Evolutionary conservation across 2,113 vertebrate genomes (phyloP), one percentile per base, ranked within the genome.

Genomic region (Callospermophilus lateralis): DNA sequence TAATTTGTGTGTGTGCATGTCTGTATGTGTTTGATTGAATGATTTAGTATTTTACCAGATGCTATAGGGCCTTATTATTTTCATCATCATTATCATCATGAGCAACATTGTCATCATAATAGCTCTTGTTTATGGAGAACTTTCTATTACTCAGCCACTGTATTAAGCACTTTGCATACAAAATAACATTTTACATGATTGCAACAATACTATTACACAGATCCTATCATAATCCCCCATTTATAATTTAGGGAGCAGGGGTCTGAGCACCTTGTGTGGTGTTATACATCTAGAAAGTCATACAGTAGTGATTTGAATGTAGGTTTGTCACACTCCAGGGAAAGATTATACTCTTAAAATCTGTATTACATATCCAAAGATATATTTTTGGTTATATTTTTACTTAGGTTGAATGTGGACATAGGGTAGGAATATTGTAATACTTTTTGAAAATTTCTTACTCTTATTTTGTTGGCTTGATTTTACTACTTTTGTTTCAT

Each of bases 1-100:
- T 93, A 93, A 94, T 83, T 53, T 93, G 24, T 55, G 19, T 89
- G 32, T 90, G 45, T 80, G 11, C 88, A 19, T 53, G 19, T 92
- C 55, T 90, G 34, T 89, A 63, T 93, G 48, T 92, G 6, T 89
- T 65, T 96, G 73, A 80, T 92, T 74, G 83, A 89, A 91, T 86
- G 65, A 95, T 90, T 96, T 96, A 86, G 37, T 95, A 78, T 84
- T 89, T 96, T 93, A 83, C 81, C 53, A 83, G 81, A 79, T 93
- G 48, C 30, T 94, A 24, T 48, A 30, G 58, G 89, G 42, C 34
- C 51, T 96, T 80, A 72, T 93, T 96, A 90, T 96, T 96, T 94
- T 93, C 15, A 92, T 96, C 90, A 94, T 84, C 70, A 87, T 86
- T 67, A 87, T 90, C 70, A 90, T 95, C 48, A 94, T 45, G 24